Percentiles rank a stretch among this genome's conserved stretches.
Conservation (phyloP, 1,140 invertebrate species). For the Brachionus rubens region DNA sequence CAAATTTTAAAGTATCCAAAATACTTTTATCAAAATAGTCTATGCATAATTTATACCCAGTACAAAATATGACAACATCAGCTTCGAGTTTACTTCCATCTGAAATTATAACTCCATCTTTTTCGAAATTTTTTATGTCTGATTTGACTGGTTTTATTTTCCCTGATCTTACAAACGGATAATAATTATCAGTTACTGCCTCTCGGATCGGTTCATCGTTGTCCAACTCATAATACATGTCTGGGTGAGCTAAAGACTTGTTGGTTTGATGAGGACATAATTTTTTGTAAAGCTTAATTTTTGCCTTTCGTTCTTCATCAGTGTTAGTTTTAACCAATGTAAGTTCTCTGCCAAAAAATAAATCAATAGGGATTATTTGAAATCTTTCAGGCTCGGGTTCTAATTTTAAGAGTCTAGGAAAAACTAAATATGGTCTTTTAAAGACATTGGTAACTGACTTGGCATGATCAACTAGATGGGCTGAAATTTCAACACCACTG, state of each 20-base stretch:
- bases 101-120: not conserved
- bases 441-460: constrained; percentile 1
- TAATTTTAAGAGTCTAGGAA: not conserved
- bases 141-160: not conserved
- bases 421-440: not conserved
- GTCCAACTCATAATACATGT: not conserved
- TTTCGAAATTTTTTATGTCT: not conserved
- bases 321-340: not conserved
- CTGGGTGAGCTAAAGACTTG: not conserved
- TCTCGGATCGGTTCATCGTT: not conserved
- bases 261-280: not conserved
- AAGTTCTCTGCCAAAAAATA: not conserved
- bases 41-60: not conserved
- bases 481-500: constrained; percentile 29
- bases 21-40: constrained; percentile 7
- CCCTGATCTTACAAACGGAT: not conserved
- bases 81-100: not conserved
- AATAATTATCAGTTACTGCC: constrained; percentile 8
- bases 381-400: not conserved
- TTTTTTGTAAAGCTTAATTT: not conserved
- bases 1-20: not conserved
- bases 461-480: not conserved
- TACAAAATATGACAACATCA: constrained; percentile 32
- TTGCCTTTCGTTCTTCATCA: not conserved
- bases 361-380: constrained; percentile 27